Base-by-base conservation (phyloP, 2,888 invertebrate species). In the Mythimna vitellina region DNA sequence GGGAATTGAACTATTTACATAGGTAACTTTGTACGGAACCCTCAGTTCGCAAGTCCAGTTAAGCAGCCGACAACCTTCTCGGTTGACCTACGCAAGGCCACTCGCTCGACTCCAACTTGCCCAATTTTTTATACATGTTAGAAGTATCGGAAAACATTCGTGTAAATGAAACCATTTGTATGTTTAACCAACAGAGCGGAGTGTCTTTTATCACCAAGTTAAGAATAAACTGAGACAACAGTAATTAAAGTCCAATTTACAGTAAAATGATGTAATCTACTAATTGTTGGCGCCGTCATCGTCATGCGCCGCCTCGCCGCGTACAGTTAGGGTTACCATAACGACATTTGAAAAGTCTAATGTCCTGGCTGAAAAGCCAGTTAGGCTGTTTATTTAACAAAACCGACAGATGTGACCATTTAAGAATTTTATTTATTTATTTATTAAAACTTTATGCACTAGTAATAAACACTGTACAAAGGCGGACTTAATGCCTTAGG, bases 241-340 rank as follows among this genome's bases (percentile, higher is more conserved):
- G 76, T 62, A 80, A 65, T 78, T 80, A 75, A 78, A 64, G 58
- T 78, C 53, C 42, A 78, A 56, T 65, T 69, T 78, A 56, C 65
- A 56, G 56, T 64, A 38, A 77, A 78, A 65, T 53, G 35, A 67
- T 60, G 56, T 57, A 63, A 80, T 69, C 25, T 69, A 54, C 49
- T 60, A 75, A 80, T 69, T 65, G 57, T 22, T 29, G 63, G 65
- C 69, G 76, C 63, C 69, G 29, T 1, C n/a, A 25, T 35, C 69
- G 29, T 1, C 22, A 25, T 35, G 35, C 35, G 35, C 17, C 17
- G 17, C 14, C 14, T 17, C n/a, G 53, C 1, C 10, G 54, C 35
- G 42, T 42, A 42, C 3, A 3, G 29, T 29, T 14, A 20, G 29
- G 22, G 46, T 58, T 3, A 35, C 66, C 57, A 65, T 32, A 32